A percentile compares a stretch with the other conserved stretches of the same genome.
Evolutionary conservation across 2,888 invertebrate genomes (phyloP).

Genomic region (Acanthoscelides obtectus): DNA sequence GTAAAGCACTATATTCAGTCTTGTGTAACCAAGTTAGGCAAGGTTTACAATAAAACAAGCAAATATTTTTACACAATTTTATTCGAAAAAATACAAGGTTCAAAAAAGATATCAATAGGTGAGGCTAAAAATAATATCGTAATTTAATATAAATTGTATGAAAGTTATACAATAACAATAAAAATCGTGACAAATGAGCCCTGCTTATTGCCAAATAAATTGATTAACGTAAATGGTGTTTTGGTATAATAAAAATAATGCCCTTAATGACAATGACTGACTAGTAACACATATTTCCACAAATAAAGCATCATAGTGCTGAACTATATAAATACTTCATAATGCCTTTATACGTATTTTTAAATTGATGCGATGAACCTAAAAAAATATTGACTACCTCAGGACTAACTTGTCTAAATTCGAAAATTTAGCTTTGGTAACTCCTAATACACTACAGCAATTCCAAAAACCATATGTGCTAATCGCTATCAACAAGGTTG

Average conservation of each 20-base stretch:
- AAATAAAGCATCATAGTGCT: not conserved
- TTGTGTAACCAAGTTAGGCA: no score
- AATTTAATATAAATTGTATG: conserved; percentile 30
- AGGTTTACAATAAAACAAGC: no score
- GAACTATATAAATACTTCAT: no score
- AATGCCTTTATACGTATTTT: no score
- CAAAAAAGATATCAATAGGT: not conserved
- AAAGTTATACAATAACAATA: conserved; percentile 30
- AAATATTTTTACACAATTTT: not conserved
- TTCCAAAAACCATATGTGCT: no score
- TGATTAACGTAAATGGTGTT: conserved; percentile 1
- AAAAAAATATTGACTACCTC: no score
- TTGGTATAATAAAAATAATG: conserved; percentile 2
- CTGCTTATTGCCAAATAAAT: not conserved
- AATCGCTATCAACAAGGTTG: no score
- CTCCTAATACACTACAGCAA: no score
- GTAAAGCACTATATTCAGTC: no score
- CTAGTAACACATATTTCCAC: conserved; percentile 1
- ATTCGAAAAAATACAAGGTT: not conserved
- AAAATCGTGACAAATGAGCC: conserved; percentile 5
- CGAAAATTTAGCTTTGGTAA: no score
- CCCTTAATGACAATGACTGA: not conserved
- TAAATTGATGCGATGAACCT: no score
- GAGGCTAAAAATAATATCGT: conserved; percentile 10
- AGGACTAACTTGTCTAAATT: no score